Base-by-base conservation (phyloP, 1,140 invertebrate genomes). In the Apocrypta bakeri region DNA sequence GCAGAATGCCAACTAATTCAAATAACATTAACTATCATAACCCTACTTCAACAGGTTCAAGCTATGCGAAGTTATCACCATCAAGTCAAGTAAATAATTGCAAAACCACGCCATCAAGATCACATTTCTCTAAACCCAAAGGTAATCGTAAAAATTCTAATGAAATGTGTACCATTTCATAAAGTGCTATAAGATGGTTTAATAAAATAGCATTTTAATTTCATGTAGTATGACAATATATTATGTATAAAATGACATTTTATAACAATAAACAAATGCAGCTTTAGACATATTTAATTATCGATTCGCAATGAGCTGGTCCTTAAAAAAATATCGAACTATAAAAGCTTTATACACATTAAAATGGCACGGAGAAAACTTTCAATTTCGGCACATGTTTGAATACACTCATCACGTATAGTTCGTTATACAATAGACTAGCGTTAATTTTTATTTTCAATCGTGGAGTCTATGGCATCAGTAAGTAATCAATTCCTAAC, bases 231-330 rank as follows among this genome's bases (percentile, higher is more conserved):
- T 63, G 61, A 61, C 17, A 75, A 79, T 84, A 82, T 84, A 83
- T 75, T 79, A 79, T 63, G 68, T 78, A 78, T 82, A 84, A 84
- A 84, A 83, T 84, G 84, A 84, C 48, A 82, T 64, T 61, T 69
- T 75, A 68, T 79, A 84, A 84, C 80, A 76, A 79, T 84, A 79
- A 84, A 83, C 63, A 79, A 68, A 69, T 42, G 24, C 68, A 74
- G 29, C 37, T 83, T 17, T 78, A 14, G 79, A 82, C 74, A 56
- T 72, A 69, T 82, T 64, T 48, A 79, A 24, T 71, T 40, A 66
- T 72, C 48, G 27, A 63, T 68, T 80, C 33, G 11, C 48, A 71
- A 69, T 42, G 37, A 75, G 27, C 40, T 77, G 84, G 84, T 83
- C 84, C 84, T 78, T 77, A 73, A 72, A 61, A 42, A 24, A 27